These are phyloP conservation scores for Drosophila meridionalis DNA, from an alignment of 2,888 invertebrate species.

Conservation along the genomic window DNA sequence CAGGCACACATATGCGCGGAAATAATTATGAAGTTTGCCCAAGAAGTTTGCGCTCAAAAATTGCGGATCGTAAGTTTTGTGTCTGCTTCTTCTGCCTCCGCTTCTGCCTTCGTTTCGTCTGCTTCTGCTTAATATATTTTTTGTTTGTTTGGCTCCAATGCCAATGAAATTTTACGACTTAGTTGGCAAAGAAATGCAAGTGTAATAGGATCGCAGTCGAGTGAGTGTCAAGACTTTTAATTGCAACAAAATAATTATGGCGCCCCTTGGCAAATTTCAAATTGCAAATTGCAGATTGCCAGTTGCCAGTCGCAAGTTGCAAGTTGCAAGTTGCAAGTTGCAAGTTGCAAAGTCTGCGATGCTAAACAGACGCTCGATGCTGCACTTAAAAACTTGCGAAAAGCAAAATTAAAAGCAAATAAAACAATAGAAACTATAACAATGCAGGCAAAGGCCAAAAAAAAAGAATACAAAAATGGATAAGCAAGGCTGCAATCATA, in stretches of 20 bases:
- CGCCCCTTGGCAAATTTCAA: constrained; percentile 66
- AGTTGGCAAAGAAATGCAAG: constrained; percentile 24
- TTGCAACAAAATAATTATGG: constrained; percentile 79
- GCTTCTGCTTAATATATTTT: neutral
- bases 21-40: constrained; percentile 61
- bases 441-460: constrained; percentile 38
- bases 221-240: constrained; percentile 74
- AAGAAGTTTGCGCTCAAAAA: constrained; percentile 51
- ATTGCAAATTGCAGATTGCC: constrained; percentile 61
- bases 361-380: constrained; percentile 61
- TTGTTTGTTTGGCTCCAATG: constrained; percentile 37
- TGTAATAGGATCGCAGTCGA: constrained; percentile 38
- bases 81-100: neutral
- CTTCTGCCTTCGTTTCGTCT: neutral
- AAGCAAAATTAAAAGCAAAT: constrained; percentile 74
- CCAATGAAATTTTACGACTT: constrained; percentile 58
- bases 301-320: constrained; percentile 17
- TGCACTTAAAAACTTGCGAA: constrained; percentile 69
- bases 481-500: constrained; percentile 7
- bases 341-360: constrained; percentile 40
- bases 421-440: constrained; percentile 67
- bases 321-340: constrained; percentile 28
- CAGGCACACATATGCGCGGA: constrained; percentile 44
- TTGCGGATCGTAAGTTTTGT: constrained; percentile 44
- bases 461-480: constrained; percentile 14